phyloP scores from a whole-genome alignment of 2,113 vertebrate genomes.

The Nycticebus coucang region DNA sequence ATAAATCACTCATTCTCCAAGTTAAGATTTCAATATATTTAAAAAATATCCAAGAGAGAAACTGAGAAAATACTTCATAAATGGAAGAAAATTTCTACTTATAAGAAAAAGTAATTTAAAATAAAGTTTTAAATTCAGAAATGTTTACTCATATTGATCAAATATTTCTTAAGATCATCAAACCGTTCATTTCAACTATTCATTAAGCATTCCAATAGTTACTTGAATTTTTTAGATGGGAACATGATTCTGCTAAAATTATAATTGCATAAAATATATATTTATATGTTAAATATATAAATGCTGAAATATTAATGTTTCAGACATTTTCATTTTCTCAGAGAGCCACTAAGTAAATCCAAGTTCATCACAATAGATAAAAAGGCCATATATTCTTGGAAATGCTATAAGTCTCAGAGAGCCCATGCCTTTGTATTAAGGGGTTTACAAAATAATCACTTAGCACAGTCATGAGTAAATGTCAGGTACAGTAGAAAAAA shows the following conservation, averaged over 20 bases:
- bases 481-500: neutral
- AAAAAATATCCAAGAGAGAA: neutral
- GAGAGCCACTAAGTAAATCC: conserved; percentile 67
- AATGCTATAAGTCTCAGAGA: conserved; percentile 61
- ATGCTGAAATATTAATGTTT: conserved; percentile 47
- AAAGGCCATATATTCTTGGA: conserved; percentile 54
- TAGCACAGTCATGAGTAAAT: conserved; percentile 2
- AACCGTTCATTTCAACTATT: neutral
- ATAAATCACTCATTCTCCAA: neutral
- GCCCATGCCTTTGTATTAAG: neutral
- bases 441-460: neutral
- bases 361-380: conserved; percentile 69
- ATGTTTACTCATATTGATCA: neutral
- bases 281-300: neutral
- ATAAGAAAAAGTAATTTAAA: neutral
- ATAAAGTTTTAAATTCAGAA: neutral
- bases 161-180: neutral
- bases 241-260: conserved; percentile 24
- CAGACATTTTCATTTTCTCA: conserved; percentile 27
- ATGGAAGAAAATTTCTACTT: neutral
- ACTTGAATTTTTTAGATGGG: conserved; percentile 40
- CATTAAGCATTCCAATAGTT: neutral
- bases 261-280: neutral
- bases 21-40: neutral
- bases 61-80: neutral